A percentile compares a stretch with the other conserved stretches of the same genome.
Conservation (phyloP, 2,113 vertebrate species). For the Apodemus sylvaticus region DNA sequence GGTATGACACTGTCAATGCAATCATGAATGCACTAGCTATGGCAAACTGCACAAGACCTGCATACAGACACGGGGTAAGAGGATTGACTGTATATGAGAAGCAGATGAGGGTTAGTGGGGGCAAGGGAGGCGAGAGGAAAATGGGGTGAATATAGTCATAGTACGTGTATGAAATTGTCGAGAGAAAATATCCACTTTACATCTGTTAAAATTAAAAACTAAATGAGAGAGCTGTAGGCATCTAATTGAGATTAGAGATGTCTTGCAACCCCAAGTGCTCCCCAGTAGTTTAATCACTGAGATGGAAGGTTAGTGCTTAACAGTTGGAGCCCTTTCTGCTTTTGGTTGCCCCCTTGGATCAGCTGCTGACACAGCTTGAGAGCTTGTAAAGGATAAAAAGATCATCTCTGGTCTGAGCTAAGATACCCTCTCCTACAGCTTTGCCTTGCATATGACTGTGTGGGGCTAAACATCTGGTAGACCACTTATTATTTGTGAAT, state of each 20-base stretch:
- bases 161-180: not conserved
- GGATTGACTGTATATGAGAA: not conserved
- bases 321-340: constrained; percentile 41
- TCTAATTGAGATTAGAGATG: not conserved
- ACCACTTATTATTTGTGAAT: constrained; percentile 81
- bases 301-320: constrained; percentile 44
- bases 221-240: not conserved
- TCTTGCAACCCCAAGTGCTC: not conserved
- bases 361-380: constrained; percentile 72
- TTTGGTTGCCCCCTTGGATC: constrained; percentile 54
- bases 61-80: not conserved
- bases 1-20: too few relatives aligned
- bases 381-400: constrained; percentile 61
- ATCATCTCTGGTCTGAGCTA: constrained; percentile 56
- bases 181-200: not conserved
- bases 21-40: not conserved
- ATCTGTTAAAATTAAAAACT: constrained; percentile 44
- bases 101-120: not conserved
- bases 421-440: constrained; percentile 72
- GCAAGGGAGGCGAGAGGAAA: too few relatives aligned
- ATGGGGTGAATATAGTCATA: not conserved
- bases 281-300: constrained; percentile 57
- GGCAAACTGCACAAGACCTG: not conserved
- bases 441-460: constrained; percentile 77
- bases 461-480: constrained; percentile 85